Evolutionary conservation across 2,113 vertebrate genomes (phyloP).

Genomic region (Pterocles burchelli): DNA sequence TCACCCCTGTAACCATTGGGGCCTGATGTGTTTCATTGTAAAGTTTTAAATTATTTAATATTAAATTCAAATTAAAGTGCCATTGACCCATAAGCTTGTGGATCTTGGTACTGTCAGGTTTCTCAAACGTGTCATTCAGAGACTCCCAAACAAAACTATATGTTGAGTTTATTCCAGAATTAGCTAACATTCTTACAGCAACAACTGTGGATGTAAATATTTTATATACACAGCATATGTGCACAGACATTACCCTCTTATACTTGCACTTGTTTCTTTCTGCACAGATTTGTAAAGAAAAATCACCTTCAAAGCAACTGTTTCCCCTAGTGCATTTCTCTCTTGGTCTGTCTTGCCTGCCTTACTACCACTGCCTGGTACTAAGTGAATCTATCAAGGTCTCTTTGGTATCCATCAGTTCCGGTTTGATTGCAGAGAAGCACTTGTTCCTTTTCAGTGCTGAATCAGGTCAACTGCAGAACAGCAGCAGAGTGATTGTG

Average conservation of each 20-base stretch:
- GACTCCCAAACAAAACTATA: not conserved
- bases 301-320: not conserved
- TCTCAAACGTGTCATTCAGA: not conserved
- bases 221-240: not conserved
- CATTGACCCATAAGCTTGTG: not conserved
- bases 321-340: not conserved
- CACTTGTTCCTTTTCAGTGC: slow-evolving; percentile 15
- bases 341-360: not conserved
- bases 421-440: slow-evolving; percentile 52
- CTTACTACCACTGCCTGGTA: not conserved
- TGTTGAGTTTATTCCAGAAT: not conserved
- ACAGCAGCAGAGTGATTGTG: slow-evolving; percentile 39
- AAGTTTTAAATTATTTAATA: not conserved
- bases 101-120: not conserved
- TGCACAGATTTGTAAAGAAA: not conserved
- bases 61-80: not conserved
- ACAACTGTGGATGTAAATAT: not conserved
- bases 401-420: slow-evolving; percentile 23
- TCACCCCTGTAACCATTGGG: not conserved
- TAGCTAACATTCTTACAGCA: not conserved
- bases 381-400: slow-evolving; percentile 28
- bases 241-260: not conserved
- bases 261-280: not conserved
- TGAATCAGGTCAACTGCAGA: slow-evolving; percentile 64
- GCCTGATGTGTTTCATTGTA: not conserved